Percentiles rank a stretch among this genome's conserved stretches.
These are phyloP conservation scores for Ips nitidus DNA, from an alignment of 1,140 invertebrate genomes.

Conservation along the genomic window DNA sequence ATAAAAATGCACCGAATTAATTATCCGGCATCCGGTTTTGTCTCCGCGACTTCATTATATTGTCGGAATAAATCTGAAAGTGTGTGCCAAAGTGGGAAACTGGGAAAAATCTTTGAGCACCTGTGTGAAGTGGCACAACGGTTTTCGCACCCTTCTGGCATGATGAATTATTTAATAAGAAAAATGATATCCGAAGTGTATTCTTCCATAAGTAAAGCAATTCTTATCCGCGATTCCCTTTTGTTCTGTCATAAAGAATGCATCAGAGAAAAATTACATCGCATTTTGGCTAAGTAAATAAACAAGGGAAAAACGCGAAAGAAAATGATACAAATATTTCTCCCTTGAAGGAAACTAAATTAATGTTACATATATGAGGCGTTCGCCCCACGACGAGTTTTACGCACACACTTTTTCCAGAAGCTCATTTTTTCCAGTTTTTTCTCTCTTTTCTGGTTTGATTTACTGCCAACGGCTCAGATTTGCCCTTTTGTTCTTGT, in stretches of 20 bases:
- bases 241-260: conserved; percentile 41
- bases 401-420: conserved; percentile 16
- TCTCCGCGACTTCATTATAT: too few species aligned
- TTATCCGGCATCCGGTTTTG: not conserved
- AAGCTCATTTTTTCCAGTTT: conserved; percentile 8
- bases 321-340: conserved; percentile 42
- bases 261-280: conserved; percentile 39
- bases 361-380: conserved; percentile 38
- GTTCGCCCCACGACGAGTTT: conserved; percentile 14
- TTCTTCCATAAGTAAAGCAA: conserved; percentile 33
- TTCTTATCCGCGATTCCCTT: conserved; percentile 30
- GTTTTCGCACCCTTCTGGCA: not conserved
- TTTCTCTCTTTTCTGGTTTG: not conserved
- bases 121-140: not conserved
- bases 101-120: not conserved
- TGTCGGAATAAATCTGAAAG: too few species aligned
- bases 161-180: conserved; percentile 32
- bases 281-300: conserved; percentile 40
- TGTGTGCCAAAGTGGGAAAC: not conserved
- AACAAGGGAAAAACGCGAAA: conserved; percentile 36
- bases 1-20: not conserved
- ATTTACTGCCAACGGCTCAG: conserved; percentile 5
- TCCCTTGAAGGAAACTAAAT: conserved; percentile 38
- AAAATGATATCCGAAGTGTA: conserved; percentile 32
- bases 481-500: conserved; percentile 3